Evolutionary conservation across 1,140 invertebrate genomes (phyloP), one percentile per base, ranked within the genome.

Genomic region (Daktulosphaira vitifoliae): DNA sequence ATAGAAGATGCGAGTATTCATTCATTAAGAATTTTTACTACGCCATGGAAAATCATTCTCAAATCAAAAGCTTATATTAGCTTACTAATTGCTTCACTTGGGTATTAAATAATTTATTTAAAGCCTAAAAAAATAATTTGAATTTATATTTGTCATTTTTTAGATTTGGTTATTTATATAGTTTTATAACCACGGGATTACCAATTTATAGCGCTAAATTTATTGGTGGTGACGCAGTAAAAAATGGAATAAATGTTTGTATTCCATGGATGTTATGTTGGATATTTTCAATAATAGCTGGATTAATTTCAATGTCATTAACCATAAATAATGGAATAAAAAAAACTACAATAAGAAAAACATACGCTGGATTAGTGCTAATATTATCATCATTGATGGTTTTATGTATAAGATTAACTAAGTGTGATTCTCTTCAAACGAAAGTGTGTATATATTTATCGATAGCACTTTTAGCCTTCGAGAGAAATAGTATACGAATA

Each of bases 401-500:
- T 1, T 18, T 44, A 1, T 22, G 53, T 7, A 22, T 23, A 9
- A 26, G 38, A 22, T 0, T 29, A 3, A 9, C 38, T 2, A 18
- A 42, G 2, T 56, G 53, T 26, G 0, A 56, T 8, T 7, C 9
- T 0, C 2, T 2, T 0, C 15, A 1, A 1, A 38, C n/a, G 1
- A 56, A 16, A 26, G 3, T 5, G 1, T 56, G 39, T 11, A 44
- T 29, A 6, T 16, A 11, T 3, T 42, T 44, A 7, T 9, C 38
- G 0, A n/a, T 56, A 1, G 5, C 42, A 26, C 11, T 44, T 2
- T 44, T 56, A 9, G 38, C 33, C 1, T 56, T 56, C 8, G 53
- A 56, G 25, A 13, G 53, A 8, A 56, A n/a, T 13, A 56, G 53
- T 11, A 26, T 56, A 8, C 53, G 53, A 13, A 56, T 56, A 9